Evolutionary conservation across 2,888 invertebrate species (phyloP), one percentile per base, ranked within the genome.

Genomic region (Lysandra bellargus): DNA sequence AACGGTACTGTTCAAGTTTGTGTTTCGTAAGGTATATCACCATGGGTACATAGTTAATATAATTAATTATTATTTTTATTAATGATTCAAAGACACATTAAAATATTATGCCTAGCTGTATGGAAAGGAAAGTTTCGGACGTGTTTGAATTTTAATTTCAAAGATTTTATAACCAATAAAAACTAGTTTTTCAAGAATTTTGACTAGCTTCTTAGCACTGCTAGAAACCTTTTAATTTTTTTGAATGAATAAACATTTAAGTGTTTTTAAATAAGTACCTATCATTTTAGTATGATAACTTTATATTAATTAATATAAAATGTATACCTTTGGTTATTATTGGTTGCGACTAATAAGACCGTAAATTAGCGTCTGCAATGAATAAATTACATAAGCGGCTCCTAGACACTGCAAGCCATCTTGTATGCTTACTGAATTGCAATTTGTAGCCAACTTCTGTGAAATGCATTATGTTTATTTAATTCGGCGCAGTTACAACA

Each of bases 381-480:
- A 4, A 40, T 83, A 81, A 90, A 92, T 93, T 87, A 86, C 90
- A 90, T 92, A 88, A 89, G 84, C 85, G 88, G 89, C 88, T 87
- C 87, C 86, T 88, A 87, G 37, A 44, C 44, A 40, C n/a, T 74
- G 60, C 44, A 17, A 40, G 60, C 23, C 30, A 23, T 17, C 14
- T 17, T 44, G 17, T 33, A 75, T 75, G 49, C 44, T 44, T 23
- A 37, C 37, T 73, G 72, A n/a, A 37, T 73, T 23, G 12, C 17
- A 33, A 53, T 53, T 23, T 2, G 9, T 30, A 64, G 4, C 30
- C n/a, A 30, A 64, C 64, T 64, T 23, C 30, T 64, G 64, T 64
- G 64, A 64, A n/a, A 14, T 53, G 53, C 53, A 53, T 53, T 53
- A 7, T 44, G 7, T 44, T 53, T 53, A 53, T 53, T 37, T 14